phyloP scores from a whole-genome alignment of 1,140 invertebrate species.

The Dendrolimus punctatus region DNA sequence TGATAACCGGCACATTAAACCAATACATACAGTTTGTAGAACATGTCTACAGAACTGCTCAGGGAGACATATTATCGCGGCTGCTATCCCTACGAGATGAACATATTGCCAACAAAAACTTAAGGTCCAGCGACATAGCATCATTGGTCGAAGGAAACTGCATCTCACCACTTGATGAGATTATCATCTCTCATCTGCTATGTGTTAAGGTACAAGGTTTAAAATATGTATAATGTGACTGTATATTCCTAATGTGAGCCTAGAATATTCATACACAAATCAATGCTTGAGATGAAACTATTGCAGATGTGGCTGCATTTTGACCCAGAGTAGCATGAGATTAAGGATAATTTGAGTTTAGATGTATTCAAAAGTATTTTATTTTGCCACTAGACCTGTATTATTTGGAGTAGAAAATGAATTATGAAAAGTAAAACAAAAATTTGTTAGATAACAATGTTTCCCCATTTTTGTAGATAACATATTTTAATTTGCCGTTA shows the following conservation, averaged over 20 bases:
- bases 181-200: constrained; percentile 86
- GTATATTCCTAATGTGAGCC: background rate
- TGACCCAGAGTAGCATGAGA: too few species aligned
- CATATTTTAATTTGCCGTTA: too few species aligned
- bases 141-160: constrained; percentile 80
- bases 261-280: too few species aligned
- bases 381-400: too few species aligned
- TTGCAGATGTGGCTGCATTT: too few species aligned
- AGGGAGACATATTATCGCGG: constrained; percentile 74
- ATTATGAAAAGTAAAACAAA: too few species aligned
- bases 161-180: constrained; percentile 83
- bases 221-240: background rate
- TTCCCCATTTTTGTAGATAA: too few species aligned
- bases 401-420: too few species aligned
- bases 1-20: constrained; percentile 67
- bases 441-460: too few species aligned
- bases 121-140: constrained; percentile 81
- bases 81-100: constrained; percentile 84
- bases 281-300: too few species aligned
- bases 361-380: too few species aligned
- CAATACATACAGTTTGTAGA: constrained; percentile 69
- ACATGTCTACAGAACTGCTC: constrained; percentile 69
- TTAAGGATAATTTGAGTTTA: too few species aligned
- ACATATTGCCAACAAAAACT: constrained; percentile 80
- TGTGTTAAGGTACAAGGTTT: constrained; percentile 56